Percentiles rank a stretch among this genome's conserved stretches.
Conservation (phyloP, 2,888 invertebrate genomes). For the Eremobia ochroleuca region DNA sequence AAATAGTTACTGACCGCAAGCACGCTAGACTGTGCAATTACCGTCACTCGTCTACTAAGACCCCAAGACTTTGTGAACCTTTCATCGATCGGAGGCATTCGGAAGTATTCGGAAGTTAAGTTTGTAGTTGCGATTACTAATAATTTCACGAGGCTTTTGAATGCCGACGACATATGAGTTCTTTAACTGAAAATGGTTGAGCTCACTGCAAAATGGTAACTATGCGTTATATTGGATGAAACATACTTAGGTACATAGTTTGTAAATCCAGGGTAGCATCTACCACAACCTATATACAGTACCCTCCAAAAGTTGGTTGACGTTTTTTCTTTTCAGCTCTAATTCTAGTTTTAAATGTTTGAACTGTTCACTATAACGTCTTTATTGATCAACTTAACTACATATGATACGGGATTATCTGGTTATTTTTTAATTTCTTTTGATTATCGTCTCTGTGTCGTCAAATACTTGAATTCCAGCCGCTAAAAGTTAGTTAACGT, state of each 20-base stretch:
- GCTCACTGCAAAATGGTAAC: slow-evolving; percentile 12
- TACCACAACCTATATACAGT: background rate
- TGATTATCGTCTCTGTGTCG: no score
- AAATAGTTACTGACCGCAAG: slow-evolving; percentile 47
- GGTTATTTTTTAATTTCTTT: no score
- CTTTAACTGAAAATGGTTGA: slow-evolving; percentile 26
- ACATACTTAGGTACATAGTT: slow-evolving; percentile 8
- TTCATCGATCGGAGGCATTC: slow-evolving; percentile 65
- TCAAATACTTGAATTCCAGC: no score
- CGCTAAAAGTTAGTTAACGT: background rate
- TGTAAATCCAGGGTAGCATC: background rate
- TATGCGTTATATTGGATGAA: slow-evolving; percentile 19
- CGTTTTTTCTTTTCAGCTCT: background rate
- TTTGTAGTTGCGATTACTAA: slow-evolving; percentile 69
- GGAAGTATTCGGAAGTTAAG: slow-evolving; percentile 61
- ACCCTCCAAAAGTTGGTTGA: background rate
- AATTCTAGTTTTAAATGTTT: background rate
- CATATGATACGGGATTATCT: no score
- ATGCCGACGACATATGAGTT: slow-evolving; percentile 71
- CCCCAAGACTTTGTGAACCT: slow-evolving; percentile 65
- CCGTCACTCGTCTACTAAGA: slow-evolving; percentile 66
- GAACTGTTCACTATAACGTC: background rate
- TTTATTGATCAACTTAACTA: background rate
- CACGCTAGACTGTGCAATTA: slow-evolving; percentile 62
- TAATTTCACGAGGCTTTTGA: slow-evolving; percentile 72